A percentile compares a stretch with the other conserved stretches of the same genome.
Conservation (phyloP, 1,140 invertebrate species). For the Tetramorium simillimum region DNA sequence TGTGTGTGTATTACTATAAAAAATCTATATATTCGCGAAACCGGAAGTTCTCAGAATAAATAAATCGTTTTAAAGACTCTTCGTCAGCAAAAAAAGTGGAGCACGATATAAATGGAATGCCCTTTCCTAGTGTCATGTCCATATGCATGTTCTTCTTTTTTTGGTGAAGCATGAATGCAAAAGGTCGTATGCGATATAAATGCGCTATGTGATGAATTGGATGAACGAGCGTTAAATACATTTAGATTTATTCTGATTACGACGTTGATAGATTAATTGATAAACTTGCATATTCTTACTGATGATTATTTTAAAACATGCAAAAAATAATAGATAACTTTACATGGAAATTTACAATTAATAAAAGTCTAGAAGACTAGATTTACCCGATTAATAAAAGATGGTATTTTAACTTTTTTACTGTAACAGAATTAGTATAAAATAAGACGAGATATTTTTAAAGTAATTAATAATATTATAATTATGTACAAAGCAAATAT, state of each 20-base stretch:
- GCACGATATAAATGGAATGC: constrained; percentile 44
- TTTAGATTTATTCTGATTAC: constrained; percentile 26
- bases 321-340: not conserved
- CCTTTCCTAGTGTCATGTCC: constrained; percentile 8
- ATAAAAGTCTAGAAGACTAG: not conserved
- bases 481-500: not conserved
- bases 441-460: not conserved
- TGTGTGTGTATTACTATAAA: not conserved
- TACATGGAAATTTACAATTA: not conserved
- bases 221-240: not conserved
- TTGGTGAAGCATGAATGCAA: not conserved
- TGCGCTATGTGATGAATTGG: not conserved
- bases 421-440: not conserved
- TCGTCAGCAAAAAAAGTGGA: constrained; percentile 25
- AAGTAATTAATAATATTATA: not conserved
- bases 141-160: not conserved
- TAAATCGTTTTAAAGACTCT: constrained; percentile 12
- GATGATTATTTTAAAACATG: not conserved
- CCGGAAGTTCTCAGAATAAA: not conserved
- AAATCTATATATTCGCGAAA: not conserved
- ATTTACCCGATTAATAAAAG: not conserved
- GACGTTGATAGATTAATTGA: not conserved
- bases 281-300: not conserved
- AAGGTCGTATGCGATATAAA: not conserved
- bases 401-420: not conserved